Conservation (phyloP, 1,140 invertebrate species). For the Anagrus nilaparvatae region DNA sequence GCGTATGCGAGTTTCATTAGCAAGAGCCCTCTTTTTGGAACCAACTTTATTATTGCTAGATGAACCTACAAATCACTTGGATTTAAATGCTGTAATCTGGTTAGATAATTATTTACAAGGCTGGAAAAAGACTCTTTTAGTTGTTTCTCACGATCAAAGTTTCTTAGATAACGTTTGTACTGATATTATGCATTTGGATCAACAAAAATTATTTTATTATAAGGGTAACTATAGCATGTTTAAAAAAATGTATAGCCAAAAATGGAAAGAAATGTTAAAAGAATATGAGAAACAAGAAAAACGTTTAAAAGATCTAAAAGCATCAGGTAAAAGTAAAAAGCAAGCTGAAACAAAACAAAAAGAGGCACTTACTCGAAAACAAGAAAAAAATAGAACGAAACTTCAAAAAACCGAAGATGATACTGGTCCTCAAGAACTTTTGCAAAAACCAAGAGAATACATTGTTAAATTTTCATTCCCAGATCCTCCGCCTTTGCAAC, state of each 20-base stretch:
- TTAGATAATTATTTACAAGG: constrained; percentile 94
- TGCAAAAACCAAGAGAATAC: constrained; percentile 86
- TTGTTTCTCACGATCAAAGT: constrained; percentile 98
- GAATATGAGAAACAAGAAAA: constrained; percentile 99
- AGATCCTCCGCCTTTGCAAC: constrained; percentile 86
- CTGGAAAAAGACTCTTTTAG: constrained; percentile 96
- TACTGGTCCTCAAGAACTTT: constrained; percentile 67
- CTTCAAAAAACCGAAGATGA: constrained; percentile 67
- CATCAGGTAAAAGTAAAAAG: constrained; percentile 90
- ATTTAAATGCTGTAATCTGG: constrained; percentile 99
- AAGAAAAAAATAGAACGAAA: constrained; percentile 80
- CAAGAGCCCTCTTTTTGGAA: constrained; percentile 80
- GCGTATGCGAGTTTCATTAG: constrained; percentile 96
- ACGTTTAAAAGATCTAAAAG: constrained; percentile 85
- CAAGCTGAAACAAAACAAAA: constrained; percentile 89
- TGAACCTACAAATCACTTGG: constrained; percentile 91
- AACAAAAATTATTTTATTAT: constrained; percentile 92
- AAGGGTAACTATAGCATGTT: constrained; percentile 98
- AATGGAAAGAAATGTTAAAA: constrained; percentile 89
- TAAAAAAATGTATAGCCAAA: constrained; percentile 97
- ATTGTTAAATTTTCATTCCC: constrained; percentile 96
- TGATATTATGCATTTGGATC: constrained; percentile 95
- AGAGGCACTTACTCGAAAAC: constrained; percentile 84
- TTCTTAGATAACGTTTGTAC: constrained; percentile 99
- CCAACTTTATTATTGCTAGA: constrained; percentile 92